These are phyloP conservation scores for Macroglossus sobrinus DNA, from an alignment of 2,113 vertebrate species.

Conservation along the genomic window DNA sequence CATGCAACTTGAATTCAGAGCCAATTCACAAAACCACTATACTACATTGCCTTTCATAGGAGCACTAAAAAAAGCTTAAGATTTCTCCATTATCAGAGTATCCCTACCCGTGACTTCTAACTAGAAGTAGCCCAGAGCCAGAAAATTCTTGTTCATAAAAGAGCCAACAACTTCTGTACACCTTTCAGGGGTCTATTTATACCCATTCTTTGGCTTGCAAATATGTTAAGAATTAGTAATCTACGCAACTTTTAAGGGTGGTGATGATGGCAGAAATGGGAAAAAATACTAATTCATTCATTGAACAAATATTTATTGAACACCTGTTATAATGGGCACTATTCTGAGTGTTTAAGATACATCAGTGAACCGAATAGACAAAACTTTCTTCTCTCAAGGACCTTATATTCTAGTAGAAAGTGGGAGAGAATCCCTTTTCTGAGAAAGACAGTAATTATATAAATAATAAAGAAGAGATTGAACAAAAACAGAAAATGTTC, in stretches of 20 bases:
- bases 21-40: not conserved
- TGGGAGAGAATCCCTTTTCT: not conserved
- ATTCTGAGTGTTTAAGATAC: not conserved
- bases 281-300: not conserved
- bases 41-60: not conserved
- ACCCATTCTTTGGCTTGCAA: not conserved
- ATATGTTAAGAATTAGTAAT: not conserved
- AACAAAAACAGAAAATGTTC: not conserved
- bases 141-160: not conserved
- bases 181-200: not conserved
- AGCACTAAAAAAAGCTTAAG: not conserved
- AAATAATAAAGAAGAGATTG: constrained; percentile 35
- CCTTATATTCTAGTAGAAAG: not conserved
- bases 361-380: constrained; percentile 8
- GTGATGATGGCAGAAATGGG: not conserved
- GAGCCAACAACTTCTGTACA: not conserved
- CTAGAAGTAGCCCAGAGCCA: not conserved
- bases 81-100: not conserved
- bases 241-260: not conserved
- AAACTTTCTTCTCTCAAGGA: not conserved
- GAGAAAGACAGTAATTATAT: not conserved
- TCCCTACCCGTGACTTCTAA: not conserved
- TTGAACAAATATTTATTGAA: constrained; percentile 15
- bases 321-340: not conserved
- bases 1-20: not conserved